These are phyloP conservation scores for Agapostemon virescens DNA, from an alignment of 2,888 invertebrate genomes.

Conservation along the genomic window DNA sequence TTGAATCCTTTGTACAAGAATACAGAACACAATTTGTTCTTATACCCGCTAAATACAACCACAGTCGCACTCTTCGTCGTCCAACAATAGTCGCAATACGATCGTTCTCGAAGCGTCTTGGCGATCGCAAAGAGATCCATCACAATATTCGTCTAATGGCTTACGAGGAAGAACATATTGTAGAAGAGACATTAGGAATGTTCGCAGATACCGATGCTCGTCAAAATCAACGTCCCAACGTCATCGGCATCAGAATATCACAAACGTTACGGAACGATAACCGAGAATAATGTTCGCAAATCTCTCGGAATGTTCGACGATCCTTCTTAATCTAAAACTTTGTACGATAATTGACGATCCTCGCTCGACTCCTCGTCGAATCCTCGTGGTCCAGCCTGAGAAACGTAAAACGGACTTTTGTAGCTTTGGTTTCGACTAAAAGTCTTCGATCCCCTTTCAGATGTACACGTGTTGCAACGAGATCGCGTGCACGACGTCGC, in stretches of 20 bases:
- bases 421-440: constrained; percentile 15
- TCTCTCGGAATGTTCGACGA: neutral
- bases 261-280: constrained; percentile 18
- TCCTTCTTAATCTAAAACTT: neutral
- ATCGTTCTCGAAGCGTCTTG: neutral
- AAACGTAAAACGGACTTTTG: neutral
- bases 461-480: constrained; percentile 64
- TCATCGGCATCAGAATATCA: constrained; percentile 40
- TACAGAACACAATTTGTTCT: no score
- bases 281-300: neutral
- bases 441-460: constrained; percentile 25
- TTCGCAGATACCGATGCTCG: constrained; percentile 53
- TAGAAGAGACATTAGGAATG: constrained; percentile 47
- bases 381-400: neutral
- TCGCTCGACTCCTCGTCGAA: no score
- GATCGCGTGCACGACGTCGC: constrained; percentile 47
- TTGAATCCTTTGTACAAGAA: neutral
- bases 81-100: neutral
- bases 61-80: neutral
- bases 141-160: neutral
- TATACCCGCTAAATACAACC: neutral
- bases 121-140: neutral
- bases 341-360: neutral
- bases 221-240: no score
- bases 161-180: constrained; percentile 35